Conservation (phyloP, 2,888 invertebrate species). For the Perizoma flavofasciatum region DNA sequence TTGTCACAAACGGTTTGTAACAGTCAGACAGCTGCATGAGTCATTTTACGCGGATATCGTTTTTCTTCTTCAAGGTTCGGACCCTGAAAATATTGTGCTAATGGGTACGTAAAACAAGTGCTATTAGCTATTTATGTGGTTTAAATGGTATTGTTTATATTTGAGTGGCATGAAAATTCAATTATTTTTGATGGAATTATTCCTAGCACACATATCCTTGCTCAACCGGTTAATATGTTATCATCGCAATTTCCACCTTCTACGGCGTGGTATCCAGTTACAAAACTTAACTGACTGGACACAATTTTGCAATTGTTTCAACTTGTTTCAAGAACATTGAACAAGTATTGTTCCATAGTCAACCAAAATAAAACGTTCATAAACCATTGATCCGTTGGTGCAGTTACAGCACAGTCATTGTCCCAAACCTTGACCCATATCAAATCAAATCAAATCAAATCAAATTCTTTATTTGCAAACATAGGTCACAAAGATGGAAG, state of each 20-base stretch:
- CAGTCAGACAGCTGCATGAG: too few relatives aligned
- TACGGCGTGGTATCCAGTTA: constrained; percentile 32
- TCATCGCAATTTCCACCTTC: constrained; percentile 34
- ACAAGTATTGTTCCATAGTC: constrained; percentile 6
- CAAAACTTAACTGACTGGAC: constrained; percentile 22
- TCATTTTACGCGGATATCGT: too few relatives aligned
- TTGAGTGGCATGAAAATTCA: not conserved
- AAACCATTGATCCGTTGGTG: not conserved
- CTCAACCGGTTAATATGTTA: constrained; percentile 33
- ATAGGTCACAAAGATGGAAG: too few relatives aligned
- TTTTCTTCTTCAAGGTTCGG: too few relatives aligned
- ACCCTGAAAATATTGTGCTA: too few relatives aligned
- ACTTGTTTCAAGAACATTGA: constrained; percentile 33
- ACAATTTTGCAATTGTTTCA: constrained; percentile 35
- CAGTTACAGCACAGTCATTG: not conserved
- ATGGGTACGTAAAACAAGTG: too few relatives aligned
- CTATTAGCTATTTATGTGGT: too few relatives aligned
- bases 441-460: too few relatives aligned
- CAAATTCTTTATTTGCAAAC: too few relatives aligned
- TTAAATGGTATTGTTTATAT: too few relatives aligned
- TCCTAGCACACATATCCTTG: constrained; percentile 7
- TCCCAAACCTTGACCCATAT: too few relatives aligned
- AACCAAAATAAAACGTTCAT: constrained; percentile 5
- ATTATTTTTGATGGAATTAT: not conserved
- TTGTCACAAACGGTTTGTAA: too few relatives aligned